Evolutionary conservation across 2,888 invertebrate species (phyloP), one percentile per base, ranked within the genome.

Genomic region (Xestia ashworthii): DNA sequence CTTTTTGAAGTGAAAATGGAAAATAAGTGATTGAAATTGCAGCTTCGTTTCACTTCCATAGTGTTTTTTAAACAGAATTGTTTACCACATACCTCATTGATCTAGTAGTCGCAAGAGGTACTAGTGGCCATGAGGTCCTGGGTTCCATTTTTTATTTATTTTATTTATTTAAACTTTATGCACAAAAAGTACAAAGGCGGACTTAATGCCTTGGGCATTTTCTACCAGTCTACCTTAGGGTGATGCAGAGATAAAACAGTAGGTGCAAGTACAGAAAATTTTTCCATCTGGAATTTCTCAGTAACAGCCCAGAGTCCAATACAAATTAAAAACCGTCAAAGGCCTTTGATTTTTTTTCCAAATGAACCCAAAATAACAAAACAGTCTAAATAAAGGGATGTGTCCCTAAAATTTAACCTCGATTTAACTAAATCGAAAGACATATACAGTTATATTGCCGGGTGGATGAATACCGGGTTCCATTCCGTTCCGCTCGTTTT

Each of bases 401-500:
- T 76, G 71, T 66, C 65, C 66, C 78, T 76, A 80, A 77, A 81
- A 78, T 78, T 84, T 92, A 91, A 91, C 92, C 91, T 91, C 90
- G 89, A 91, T 93, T 90, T 90, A 90, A 93, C 88, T 88, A 87
- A 90, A 91, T 87, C 87, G 87, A 83, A 85, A 90, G 88, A 83
- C 77, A 80, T 88, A 83, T 82, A 82, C 71, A 80, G 69, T 72
- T 76, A 78, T 82, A 90, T 87, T 87, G 90, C 81, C 89, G 89
- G 90, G 89, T 90, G 91, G 90, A 91, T 92, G 90, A 88, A 89
- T 89, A 89, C 82, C 84, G 87, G 89, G 86, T 88, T 78, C 84
- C 85, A 91, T 91, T 90, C 89, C 90, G 93, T 92, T 91, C 90
- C 92, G 93, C 93, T 95, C 96, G 95, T 96, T 96, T 96, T 96